Evolutionary conservation across 2,113 vertebrate genomes (phyloP), one percentile per base, ranked within the genome.

Genomic region (Melanerpes formicivorus): DNA sequence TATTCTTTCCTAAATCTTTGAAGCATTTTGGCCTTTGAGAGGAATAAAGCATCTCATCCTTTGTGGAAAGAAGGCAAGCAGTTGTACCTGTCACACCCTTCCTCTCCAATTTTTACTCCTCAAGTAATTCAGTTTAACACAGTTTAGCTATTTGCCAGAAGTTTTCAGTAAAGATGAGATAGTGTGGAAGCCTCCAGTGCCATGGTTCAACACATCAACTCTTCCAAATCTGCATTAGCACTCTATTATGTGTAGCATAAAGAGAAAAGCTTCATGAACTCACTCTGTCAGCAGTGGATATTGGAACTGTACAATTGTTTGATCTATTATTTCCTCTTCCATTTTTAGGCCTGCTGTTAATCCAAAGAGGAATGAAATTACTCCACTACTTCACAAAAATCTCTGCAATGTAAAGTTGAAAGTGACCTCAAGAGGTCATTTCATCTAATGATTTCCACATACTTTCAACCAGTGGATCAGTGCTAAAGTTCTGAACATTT

Each of bases 31-130:
- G 56, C 80, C 77, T 86, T 93, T 87, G 59, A 92, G 63, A 76
- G 79, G 63, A 90, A 71, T 69, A 91, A 67, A 88, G 30, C 32
- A 88, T 80, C 65, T 90, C 27, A 76, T n/a, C 69, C 52, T 92
- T 91, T 85, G 26, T 62, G 54, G 85, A 95, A 95, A 96, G 67
- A 93, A 77, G 44, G 77, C 69, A 71, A 94, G 60, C 82, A 92
- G 72, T 89, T 95, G 80, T 81, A 91, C 37, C 75, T 90, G 64
- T 71, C 72, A 72, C 75, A 87, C 67, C 78, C 88, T 97, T 96
- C 88, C 88, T 91, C 73, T 95, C 88, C 90, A 82, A 90, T 88
- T 80, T 95, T 89, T 95, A 96, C 94, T 94, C 96, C 93, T 96
- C 91, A 83, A 93, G 14, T 88, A 92, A 95, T 90, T 32, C 60